Base-by-base conservation (phyloP, 92 coral and sea anemone species). In the Zoanthus sociatus region DNA sequence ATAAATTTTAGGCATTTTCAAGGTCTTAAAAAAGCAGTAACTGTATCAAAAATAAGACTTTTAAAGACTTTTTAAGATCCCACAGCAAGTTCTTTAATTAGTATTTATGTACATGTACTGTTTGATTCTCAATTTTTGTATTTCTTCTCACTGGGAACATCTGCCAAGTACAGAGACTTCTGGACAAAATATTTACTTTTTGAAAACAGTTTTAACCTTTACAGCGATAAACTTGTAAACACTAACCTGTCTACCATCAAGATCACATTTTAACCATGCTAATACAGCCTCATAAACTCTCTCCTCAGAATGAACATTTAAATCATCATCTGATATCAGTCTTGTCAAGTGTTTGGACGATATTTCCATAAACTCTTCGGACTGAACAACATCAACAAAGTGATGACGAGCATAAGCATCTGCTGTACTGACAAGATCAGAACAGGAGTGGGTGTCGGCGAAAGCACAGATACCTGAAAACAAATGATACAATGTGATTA, bases 281-380 rank as follows among this genome's bases (percentile, higher is more conserved):
- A 97, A 71, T 4, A 93, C 99, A 71, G 99, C 99, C 83, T 97
- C 99, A 89, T 92, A 97, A 14, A 92, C 99, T 60, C 99, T 86
- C 84, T 97, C 98, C 85, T 97, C 99, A 42, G 97, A 93, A 20
- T 90, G 99, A 33, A 95, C 95, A 79, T 92, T 95, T 6, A 97
- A 90, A 42, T 95, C 98, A 83, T 97, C 99, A 79, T 95, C 96
- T 9, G 88, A 78, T 16, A 97, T 88, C 14, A 97, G 88, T 45
- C 98, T 85, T 60, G 84, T 78, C 83, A 97, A 83, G 88, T 95
- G 99, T 73, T 92, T 90, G 76, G 92, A 79, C 18, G 96, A 87
- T 61, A 95, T 86, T 20, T 96, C 96, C 99, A 97, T 95, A 69
- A 93, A 97, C 79, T 97, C 99, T 42, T 97, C 99, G 46, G 93